Base-by-base conservation (phyloP, 2,113 vertebrate genomes). In the Reinhardtius hippoglossoides region DNA sequence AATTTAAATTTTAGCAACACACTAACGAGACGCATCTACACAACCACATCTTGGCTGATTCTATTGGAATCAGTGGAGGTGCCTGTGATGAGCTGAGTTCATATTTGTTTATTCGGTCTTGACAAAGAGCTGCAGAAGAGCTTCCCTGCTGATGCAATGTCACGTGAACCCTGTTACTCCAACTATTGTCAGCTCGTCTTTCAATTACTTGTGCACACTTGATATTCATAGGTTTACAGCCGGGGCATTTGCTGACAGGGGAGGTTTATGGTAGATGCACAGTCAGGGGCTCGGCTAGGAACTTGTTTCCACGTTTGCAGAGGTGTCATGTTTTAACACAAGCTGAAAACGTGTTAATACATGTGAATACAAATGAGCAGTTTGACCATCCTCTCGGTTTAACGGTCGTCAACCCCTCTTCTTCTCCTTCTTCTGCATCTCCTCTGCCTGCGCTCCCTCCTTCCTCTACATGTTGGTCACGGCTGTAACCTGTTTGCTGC, bases 201-300 rank as follows among this genome's bases (percentile, higher is more conserved):
- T 68, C 64, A 76, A 61, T 82, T 69, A 67, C 65, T 26, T 5
- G 12, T 24, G 24, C 55, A 20, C 74, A 80, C 63, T 87, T 87
- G 27, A 55, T 87, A 87, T 87, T 87, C 84, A 89, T 82, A 60
- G 75, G 56, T 76, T 77, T 56, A 56, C 20, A 84, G 80, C 37
- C 54, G 37, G 42, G 26, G 61, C 13, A 14, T 57, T 52, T 73
- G 77, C 83, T 91, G 81, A 76, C 73, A 46, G 54, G 14, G 14
- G 23, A 24, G 62, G 57, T 88, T 81, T 78, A 67, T 70, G 63
- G n/a, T 46, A 24, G 46, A 44, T 81, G 68, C 79, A 80, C 18
- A 63, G 71, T 74, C 70, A 67, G 77, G 6, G 54, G 59, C 57
- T 74, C 61, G 23, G 70, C 77, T 56, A 48, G 52, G 16, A 61